Conservation (phyloP, 2,797 vertebrate species). For the Amblyopsis hoosieri region DNA sequence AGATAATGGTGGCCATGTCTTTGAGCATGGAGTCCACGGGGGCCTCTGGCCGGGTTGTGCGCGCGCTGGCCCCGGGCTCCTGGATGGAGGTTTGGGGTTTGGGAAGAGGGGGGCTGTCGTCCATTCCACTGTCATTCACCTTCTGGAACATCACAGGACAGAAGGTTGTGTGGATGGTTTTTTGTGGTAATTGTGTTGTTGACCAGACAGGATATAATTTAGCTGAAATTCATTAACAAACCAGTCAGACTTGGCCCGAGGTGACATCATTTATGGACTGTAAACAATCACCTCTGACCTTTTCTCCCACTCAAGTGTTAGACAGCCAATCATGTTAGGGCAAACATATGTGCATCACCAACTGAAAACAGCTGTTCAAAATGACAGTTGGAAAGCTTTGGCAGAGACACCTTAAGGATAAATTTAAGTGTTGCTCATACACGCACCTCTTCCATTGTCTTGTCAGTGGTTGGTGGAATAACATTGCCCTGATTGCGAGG, state of each 20-base stretch:
- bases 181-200: too few relatives aligned
- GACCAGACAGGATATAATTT: too few relatives aligned
- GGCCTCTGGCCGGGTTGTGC: slow-evolving; percentile 76
- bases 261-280: too few relatives aligned
- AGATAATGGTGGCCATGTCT: slow-evolving; percentile 96
- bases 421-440: not conserved
- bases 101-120: slow-evolving; percentile 72
- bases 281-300: too few relatives aligned
- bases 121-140: slow-evolving; percentile 81
- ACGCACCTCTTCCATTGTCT: slow-evolving; percentile 80
- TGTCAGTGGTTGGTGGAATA: slow-evolving; percentile 88
- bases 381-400: too few relatives aligned
- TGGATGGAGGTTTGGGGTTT: slow-evolving; percentile 77
- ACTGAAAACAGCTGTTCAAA: too few relatives aligned
- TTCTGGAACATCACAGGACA: slow-evolving; percentile 59
- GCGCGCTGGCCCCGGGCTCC: slow-evolving; percentile 69
- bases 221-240: too few relatives aligned
- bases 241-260: too few relatives aligned
- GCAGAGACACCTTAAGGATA: too few relatives aligned
- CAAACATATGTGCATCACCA: too few relatives aligned
- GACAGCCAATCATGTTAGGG: too few relatives aligned
- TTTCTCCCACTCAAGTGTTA: too few relatives aligned
- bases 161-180: not conserved
- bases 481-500: slow-evolving; percentile 88
- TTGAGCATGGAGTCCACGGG: slow-evolving; percentile 93